phyloP scores from a whole-genome alignment of 2,113 vertebrate genomes.

The Lagopus leucura region DNA sequence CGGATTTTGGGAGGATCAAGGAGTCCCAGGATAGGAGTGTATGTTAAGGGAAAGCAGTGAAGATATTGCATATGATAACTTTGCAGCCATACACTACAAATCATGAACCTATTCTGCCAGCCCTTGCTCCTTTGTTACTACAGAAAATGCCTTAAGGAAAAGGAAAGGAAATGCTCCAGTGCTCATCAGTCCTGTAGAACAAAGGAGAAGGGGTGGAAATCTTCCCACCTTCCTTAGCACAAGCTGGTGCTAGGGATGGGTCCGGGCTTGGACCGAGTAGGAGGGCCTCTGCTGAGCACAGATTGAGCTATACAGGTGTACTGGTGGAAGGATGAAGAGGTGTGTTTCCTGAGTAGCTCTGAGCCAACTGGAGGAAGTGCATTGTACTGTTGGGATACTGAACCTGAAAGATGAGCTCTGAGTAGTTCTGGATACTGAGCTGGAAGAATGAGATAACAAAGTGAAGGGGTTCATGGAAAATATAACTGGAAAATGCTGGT shows the following conservation, averaged over 20 bases:
- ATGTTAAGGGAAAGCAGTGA: too few relatives aligned
- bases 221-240: not conserved
- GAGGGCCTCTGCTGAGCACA: not conserved
- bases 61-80: not conserved
- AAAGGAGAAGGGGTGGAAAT: not conserved
- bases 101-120: not conserved
- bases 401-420: not conserved
- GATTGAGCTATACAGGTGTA: not conserved
- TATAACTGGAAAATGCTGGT: slow-evolving; percentile 14
- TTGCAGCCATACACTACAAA: not conserved
- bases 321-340: not conserved
- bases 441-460: slow-evolving; percentile 59
- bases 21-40: not conserved
- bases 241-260: not conserved
- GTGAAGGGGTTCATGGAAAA: slow-evolving; percentile 1
- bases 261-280: not conserved
- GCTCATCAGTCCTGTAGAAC: not conserved
- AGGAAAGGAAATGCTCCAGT: not conserved
- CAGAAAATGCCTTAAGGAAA: not conserved
- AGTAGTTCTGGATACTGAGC: slow-evolving; percentile 8
- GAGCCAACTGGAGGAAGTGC: not conserved
- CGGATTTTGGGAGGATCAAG: not conserved
- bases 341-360: not conserved
- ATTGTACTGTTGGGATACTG: not conserved
- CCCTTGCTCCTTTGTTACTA: not conserved